Evolutionary conservation across 2,797 vertebrate species (phyloP), one percentile per base, ranked within the genome.

Genomic region (Falco columbarius): DNA sequence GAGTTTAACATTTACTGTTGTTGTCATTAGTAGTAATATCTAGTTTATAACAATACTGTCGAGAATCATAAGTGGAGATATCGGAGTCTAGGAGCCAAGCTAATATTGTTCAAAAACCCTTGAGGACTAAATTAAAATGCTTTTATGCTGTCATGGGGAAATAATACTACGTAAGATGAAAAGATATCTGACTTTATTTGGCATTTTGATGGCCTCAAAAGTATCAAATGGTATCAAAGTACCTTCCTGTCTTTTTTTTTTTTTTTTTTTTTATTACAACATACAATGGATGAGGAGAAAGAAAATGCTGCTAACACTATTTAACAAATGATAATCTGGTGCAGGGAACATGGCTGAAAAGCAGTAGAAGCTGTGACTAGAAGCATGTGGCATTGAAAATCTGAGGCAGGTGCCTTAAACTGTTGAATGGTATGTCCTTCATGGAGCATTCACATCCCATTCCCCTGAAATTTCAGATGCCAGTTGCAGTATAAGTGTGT

Each of bases 41-140:
- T 61, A 47, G 5, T 61, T 89, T 82, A 47, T 68, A 80, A 27
- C 58, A 93, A 19, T 52, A 52, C 46, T 90, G 32, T 85, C 87
- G 63, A 81, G 81, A 85, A 27, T 17, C 17, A 0, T 55, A 94
- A 92, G 23, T 58, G 27, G 36, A 63, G n/a, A 27, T 67, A 68
- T 65, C 42, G 40, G 34, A 58, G 77, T 38, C 38, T 16, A 51
- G 32, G 24, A 89, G 32, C 26, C 20, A 81, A 93, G 63, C 10
- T 72, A 91, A 89, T 93, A 89, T 40, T 92, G 42, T 71, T 89
- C 7, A 82, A 83, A 88, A 85, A 87, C 46, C 27, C 61, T 58
- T 65, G 42, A 89, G 38, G 14, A 52, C 49, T 89, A 72, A 85
- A 92, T 81, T 72, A 49, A 95, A 89, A 68, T 72, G 32, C 12